Evolutionary conservation across 2,888 invertebrate species (phyloP).

Genomic region (Drosophila monieri): DNA sequence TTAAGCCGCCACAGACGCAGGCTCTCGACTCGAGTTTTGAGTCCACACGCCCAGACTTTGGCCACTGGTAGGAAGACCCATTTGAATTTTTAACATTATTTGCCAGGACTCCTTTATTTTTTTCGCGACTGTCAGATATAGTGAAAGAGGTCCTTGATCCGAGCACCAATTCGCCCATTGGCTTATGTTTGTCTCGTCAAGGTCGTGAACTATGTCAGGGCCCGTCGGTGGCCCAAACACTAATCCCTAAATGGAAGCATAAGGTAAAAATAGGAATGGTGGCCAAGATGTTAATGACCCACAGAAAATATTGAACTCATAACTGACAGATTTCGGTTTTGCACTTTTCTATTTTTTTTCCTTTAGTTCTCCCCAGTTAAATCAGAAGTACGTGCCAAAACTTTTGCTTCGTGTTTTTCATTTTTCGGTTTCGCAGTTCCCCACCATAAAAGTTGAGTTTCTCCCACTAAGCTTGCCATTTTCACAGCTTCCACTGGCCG

Average conservation of each 20-base stretch:
- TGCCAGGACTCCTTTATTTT: constrained; percentile 17
- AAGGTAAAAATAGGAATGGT: not conserved
- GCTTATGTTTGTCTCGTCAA: constrained; percentile 31
- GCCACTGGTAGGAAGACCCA: constrained; percentile 18
- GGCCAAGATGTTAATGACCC: constrained; percentile 36
- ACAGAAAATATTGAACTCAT: constrained; percentile 27
- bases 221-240: not conserved
- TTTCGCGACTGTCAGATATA: not conserved
- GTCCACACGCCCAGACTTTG: constrained; percentile 1
- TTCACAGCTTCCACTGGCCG: constrained; percentile 49
- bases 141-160: constrained; percentile 27
- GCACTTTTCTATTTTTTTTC: not conserved
- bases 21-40: constrained; percentile 19
- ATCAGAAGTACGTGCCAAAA: constrained; percentile 65
- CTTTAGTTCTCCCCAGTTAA: constrained; percentile 7
- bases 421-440: constrained; percentile 5
- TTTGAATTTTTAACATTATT: constrained; percentile 47
- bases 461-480: constrained; percentile 47
- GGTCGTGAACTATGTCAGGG: constrained; percentile 22
- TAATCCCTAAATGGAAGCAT: constrained; percentile 6
- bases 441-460: constrained; percentile 40
- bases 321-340: constrained; percentile 24
- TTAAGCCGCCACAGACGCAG: constrained; percentile 9
- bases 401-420: constrained; percentile 36
- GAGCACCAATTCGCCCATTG: not conserved